Evolutionary conservation across 1,140 invertebrate species (phyloP).

Genomic region (Drosophila littoralis): DNA sequence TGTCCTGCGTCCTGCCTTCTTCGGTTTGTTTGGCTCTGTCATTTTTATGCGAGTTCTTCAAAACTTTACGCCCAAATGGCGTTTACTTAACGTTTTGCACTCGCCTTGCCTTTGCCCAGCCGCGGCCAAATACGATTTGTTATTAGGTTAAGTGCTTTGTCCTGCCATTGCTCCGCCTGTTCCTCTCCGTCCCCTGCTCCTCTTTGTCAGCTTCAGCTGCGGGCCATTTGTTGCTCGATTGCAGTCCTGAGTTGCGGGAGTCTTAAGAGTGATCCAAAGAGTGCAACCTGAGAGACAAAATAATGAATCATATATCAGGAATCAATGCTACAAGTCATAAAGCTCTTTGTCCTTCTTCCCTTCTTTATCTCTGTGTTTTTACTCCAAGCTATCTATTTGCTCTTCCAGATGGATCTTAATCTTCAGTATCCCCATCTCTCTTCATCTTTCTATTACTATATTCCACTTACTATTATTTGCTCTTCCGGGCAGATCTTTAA

Average conservation of each 20-base stretch:
- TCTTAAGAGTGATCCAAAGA: neutral
- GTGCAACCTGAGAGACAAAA: neutral
- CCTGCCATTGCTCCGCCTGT: slow-evolving; percentile 14
- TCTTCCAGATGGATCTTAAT: too few relatives aligned
- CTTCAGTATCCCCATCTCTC: too few relatives aligned
- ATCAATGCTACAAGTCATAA: too few relatives aligned
- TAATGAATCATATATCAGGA: too few relatives aligned
- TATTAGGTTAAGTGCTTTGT: slow-evolving; percentile 78
- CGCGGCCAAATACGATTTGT: slow-evolving; percentile 46
- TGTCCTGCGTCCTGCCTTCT: slow-evolving; percentile 13
- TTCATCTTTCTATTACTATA: too few relatives aligned
- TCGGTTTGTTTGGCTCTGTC: slow-evolving; percentile 72
- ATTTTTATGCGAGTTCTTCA: slow-evolving; percentile 82
- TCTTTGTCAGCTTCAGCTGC: neutral
- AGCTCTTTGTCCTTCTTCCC: too few relatives aligned
- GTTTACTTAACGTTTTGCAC: slow-evolving; percentile 78
- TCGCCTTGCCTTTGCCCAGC: slow-evolving; percentile 30
- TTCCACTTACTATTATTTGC: too few relatives aligned
- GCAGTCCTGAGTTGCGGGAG: neutral
- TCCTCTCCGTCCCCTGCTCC: neutral
- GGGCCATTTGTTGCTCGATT: neutral
- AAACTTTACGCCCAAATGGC: slow-evolving; percentile 72
- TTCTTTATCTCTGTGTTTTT: too few relatives aligned
- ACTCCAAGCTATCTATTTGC: too few relatives aligned
- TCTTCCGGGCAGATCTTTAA: too few relatives aligned